phyloP scores from a whole-genome alignment of 1,140 invertebrate genomes.

The Hormaphis cornu region DNA sequence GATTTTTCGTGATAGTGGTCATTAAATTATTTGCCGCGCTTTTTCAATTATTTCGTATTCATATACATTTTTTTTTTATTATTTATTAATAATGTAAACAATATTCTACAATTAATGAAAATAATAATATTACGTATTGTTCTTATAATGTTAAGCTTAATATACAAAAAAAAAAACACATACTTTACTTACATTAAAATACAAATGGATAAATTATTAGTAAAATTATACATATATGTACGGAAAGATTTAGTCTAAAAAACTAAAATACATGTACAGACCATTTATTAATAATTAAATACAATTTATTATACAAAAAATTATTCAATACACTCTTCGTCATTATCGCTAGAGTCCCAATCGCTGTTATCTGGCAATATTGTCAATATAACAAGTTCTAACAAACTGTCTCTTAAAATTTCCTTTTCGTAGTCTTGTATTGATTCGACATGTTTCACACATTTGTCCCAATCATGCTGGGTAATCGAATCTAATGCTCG shows the following conservation, averaged over 20 bases:
- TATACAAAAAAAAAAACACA: no score
- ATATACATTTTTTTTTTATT: no score
- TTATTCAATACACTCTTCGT: not conserved
- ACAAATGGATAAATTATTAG: not conserved
- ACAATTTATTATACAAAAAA: not conserved
- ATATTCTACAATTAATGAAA: no score
- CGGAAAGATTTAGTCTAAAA: not conserved
- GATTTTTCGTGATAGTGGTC: not conserved
- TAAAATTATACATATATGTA: not conserved
- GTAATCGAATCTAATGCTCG: not conserved
- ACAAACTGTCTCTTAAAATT: not conserved
- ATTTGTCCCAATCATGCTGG: not conserved
- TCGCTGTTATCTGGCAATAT: not conserved
- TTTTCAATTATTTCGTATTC: not conserved
- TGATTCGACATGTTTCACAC: not conserved
- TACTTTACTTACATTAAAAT: not conserved
- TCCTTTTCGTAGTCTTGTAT: not conserved
- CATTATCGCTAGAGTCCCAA: not conserved
- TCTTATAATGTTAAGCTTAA: no score
- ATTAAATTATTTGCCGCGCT: not conserved
- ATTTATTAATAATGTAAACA: no score
- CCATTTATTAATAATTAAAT: not conserved
- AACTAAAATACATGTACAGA: not conserved
- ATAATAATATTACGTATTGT: no score
- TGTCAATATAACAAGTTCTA: not conserved